A percentile compares a stretch with the other conserved stretches of the same genome.
phyloP scores from a whole-genome alignment of 2,888 invertebrate species.

The Yponomeuta malinellus region DNA sequence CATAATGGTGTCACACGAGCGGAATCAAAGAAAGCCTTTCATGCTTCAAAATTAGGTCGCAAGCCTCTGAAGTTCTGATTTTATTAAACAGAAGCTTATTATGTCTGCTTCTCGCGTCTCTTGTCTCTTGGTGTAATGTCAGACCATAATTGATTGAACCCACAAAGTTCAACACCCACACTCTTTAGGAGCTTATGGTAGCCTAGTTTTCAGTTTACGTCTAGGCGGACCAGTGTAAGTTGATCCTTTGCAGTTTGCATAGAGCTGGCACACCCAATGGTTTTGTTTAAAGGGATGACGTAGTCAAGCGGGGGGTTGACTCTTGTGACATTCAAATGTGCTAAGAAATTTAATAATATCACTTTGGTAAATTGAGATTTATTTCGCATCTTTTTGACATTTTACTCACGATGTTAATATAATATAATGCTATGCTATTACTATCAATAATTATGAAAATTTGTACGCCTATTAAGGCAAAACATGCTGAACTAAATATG shows the following conservation, averaged over 20 bases:
- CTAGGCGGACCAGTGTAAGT: not conserved
- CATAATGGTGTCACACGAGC: not conserved
- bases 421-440: too few species aligned
- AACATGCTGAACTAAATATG: too few species aligned
- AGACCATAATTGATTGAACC: not conserved
- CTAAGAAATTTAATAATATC: not conserved
- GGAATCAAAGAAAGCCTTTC: not conserved
- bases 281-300: not conserved
- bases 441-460: too few species aligned
- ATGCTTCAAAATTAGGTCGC: not conserved
- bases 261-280: not conserved
- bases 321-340: not conserved
- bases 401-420: too few species aligned
- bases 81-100: not conserved
- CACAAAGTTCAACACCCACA: not conserved
- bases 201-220: not conserved
- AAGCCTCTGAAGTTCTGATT: not conserved
- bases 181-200: not conserved
- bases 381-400: too few species aligned
- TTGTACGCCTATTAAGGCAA: too few species aligned
- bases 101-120: not conserved
- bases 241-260: not conserved
- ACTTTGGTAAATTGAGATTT: not conserved
- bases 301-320: not conserved
- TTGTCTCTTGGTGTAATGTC: not conserved